Base-by-base conservation (phyloP, 2,797 vertebrate species). In the Oryzias dopingdopingensis region DNA sequence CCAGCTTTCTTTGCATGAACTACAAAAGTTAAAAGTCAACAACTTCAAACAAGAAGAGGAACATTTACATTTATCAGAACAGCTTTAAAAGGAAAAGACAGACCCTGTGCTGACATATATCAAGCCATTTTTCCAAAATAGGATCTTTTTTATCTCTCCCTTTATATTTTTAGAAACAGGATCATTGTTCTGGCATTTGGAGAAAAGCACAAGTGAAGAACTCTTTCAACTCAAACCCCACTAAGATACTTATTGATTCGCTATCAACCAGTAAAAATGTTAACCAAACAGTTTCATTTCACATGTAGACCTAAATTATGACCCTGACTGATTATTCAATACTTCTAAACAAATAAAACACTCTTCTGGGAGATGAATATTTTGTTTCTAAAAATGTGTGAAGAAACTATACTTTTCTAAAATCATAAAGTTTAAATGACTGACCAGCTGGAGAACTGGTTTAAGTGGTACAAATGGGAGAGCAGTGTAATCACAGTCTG, bases 91-190 rank as follows among this genome's bases (percentile, higher is more conserved):
- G 20, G 77, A 82, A 51, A 73, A 82, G 50, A 56, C 61, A 55
- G 68, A 65, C 45, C 4, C 56, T 46, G 20, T 59, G 69, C 43
- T 70, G 76, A 68, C 76, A 76, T 1, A 46, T 59, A 63, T 56
- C 54, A 15, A 58, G 75, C 68, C 65, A 62, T 69, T 61, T 58
- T 52, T 64, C 56, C 46, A 70, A 70, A 79, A 59, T 50, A 24
- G 64, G 61, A 41, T 61, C 70, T 64, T 17, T 52, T 43, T 62
- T 58, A 49, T 53, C 50, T 63, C 55, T 42, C 59, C 42, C 46
- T 18, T 26, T n/a, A 52, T 81, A 84, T 79, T 86, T 85, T 85
- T 84, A 81, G 81, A 75, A 70, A 56, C 1, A 18, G 20, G 52
- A 74, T 71, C 63, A 61, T 40, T 47, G 50, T 55, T 69, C 55